Evolutionary conservation across 2,797 vertebrate species (phyloP).

Genomic region (Leptatherina wallacei): DNA sequence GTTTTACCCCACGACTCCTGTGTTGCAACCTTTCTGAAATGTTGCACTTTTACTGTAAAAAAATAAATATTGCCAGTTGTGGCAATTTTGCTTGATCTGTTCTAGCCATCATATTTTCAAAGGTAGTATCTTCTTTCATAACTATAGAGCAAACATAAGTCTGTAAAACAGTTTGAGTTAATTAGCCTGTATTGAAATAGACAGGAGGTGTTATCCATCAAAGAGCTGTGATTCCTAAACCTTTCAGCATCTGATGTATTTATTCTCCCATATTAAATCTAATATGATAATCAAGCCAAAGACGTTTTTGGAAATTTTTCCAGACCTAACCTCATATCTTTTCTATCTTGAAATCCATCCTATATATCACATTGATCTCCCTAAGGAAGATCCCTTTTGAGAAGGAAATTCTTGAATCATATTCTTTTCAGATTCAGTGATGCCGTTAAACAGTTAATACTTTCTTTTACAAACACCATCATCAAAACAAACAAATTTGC

Average conservation of each 20-base stretch:
- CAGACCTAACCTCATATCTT: background rate
- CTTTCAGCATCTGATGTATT: background rate
- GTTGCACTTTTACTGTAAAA: too few relatives aligned
- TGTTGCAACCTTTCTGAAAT: too few relatives aligned
- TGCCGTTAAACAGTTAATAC: background rate
- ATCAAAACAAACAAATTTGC: too few relatives aligned
- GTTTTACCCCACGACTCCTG: background rate
- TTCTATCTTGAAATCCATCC: background rate
- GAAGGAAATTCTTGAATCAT: background rate
- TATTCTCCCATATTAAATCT: background rate
- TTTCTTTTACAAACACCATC: too few relatives aligned
- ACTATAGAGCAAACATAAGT: too few relatives aligned
- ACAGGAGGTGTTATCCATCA: background rate
- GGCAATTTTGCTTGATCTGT: background rate
- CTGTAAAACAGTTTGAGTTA: too few relatives aligned
- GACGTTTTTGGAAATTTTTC: background rate
- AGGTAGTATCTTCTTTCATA: background rate
- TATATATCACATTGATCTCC: background rate
- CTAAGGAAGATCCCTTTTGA: background rate
- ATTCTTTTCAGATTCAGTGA: background rate
- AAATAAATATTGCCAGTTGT: background rate
- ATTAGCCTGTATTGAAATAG: too few relatives aligned
- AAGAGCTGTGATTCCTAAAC: background rate
- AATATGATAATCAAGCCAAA: too few relatives aligned
- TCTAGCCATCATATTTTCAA: background rate